Base-by-base conservation (phyloP, 1,140 invertebrate genomes). In the Orius insidiosus region DNA sequence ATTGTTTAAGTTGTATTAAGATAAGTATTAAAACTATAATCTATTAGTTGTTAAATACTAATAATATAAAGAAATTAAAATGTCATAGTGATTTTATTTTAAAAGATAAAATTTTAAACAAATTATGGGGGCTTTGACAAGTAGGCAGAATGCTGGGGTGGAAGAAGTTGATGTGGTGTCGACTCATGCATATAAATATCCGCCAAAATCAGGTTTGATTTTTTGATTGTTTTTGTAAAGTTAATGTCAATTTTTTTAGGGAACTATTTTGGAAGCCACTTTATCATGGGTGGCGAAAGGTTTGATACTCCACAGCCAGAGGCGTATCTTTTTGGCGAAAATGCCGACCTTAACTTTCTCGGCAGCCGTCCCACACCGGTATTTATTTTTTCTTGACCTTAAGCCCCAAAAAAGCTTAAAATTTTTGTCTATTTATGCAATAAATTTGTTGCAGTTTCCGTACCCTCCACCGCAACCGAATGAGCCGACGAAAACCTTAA, bases 271-370 rank as follows among this genome's bases (percentile, higher is more conserved):
- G 86, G 87, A 33, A 88, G 75, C 60, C 88, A 97, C 62, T 98
- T 97, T 60, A 94, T 97, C 42, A 97, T 98, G 93, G 93, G 94
- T 41, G 93, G 92, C 7, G 92, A 97, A 64, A 72, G 88, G 54
- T 98, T 97, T 68, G 93, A 98, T 58, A 92, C 90, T 43, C 83
- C 87, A 43, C 86, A 93, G 62, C 93, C 93, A 24, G 94, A 97
- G 68, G 86, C 89, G 10, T 98, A 96, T 65, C 69, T 98, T 43
- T 98, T 98, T 77, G 94, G 93, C 47, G 94, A 98, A 67, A 98
- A 97, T 74, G 76, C 81, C 46, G 94, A 98, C 64, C 68, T 97
- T 15, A 97, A 98, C 65, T 96, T 96, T 63, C 68, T 98, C 37
- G 90, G 90, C 37, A 84, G 78, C 63, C 74, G 84, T 56, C 92